A percentile compares a stretch with the other conserved stretches of the same genome.
Evolutionary conservation across 2,113 vertebrate genomes (phyloP).

Genomic region (Nannospalax galili): DNA sequence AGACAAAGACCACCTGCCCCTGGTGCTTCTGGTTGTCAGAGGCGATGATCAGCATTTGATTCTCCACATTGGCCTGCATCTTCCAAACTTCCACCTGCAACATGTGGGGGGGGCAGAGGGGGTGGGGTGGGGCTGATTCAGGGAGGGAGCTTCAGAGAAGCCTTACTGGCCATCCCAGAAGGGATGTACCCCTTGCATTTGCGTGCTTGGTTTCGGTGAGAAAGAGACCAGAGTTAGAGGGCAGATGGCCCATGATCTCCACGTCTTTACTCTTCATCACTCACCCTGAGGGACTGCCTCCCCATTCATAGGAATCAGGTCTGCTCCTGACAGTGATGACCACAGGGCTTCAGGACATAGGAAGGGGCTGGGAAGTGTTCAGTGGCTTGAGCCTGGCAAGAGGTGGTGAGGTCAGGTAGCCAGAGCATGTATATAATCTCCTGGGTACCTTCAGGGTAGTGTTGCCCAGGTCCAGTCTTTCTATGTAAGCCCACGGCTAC

Average conservation of each 20-base stretch:
- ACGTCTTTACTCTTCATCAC: background rate
- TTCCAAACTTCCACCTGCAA: constrained; percentile 69
- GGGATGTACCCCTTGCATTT: background rate
- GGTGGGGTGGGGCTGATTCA: background rate
- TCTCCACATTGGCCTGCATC: constrained; percentile 74
- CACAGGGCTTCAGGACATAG: background rate
- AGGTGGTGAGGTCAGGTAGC: background rate
- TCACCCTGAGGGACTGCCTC: background rate
- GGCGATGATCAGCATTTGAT: constrained; percentile 74
- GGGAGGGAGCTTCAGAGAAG: background rate
- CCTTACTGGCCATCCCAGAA: background rate
- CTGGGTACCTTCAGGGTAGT: background rate
- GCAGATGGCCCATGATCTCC: fast-evolving
- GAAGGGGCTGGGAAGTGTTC: background rate
- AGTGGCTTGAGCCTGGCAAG: background rate
- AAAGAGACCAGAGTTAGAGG: background rate
- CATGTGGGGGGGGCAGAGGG: background rate
- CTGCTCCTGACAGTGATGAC: background rate
- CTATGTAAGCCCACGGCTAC: too few species aligned
- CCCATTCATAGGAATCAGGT: background rate
- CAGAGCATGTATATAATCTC: background rate
- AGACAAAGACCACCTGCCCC: constrained; percentile 66
- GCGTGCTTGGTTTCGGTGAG: background rate
- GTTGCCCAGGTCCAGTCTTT: background rate
- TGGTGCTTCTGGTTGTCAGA: constrained; percentile 66